phyloP scores from a whole-genome alignment of 92 coral and sea anemone genomes.

The Siderastrea siderea region DNA sequence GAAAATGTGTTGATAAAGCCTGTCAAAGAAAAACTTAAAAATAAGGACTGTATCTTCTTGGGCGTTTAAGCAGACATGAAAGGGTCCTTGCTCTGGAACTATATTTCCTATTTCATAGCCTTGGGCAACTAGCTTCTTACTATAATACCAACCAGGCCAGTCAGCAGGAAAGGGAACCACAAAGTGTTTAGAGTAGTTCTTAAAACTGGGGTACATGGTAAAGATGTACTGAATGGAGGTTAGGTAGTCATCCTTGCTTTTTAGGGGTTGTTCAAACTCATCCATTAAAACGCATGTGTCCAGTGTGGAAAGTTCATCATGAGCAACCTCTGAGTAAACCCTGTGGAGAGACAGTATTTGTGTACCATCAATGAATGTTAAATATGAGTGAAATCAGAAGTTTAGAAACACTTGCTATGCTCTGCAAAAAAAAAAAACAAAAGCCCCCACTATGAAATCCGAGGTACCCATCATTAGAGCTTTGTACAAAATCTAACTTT shows the following conservation, averaged over 20 bases:
- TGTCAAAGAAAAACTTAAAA: slow-evolving; percentile 38
- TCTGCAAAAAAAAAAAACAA: too few species aligned
- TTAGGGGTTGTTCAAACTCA: slow-evolving; percentile 55
- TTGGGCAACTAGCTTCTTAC: slow-evolving; percentile 49
- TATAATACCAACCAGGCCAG: slow-evolving; percentile 64
- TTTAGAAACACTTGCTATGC: too few species aligned
- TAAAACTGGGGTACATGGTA: neutral
- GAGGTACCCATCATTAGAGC: too few species aligned
- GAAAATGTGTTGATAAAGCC: slow-evolving; percentile 41
- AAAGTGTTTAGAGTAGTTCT: neutral
- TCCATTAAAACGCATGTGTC: slow-evolving; percentile 40
- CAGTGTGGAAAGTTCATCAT: slow-evolving; percentile 43
- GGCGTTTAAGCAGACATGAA: slow-evolving; percentile 49
- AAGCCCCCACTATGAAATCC: too few species aligned
- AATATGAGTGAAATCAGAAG: too few species aligned
- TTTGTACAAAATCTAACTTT: too few species aligned
- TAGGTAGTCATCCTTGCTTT: slow-evolving; percentile 41
- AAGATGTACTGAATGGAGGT: slow-evolving; percentile 12
- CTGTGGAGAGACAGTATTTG: neutral
- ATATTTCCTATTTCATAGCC: neutral
- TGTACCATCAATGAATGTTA: too few species aligned
- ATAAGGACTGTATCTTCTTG: slow-evolving; percentile 24
- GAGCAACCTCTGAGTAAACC: slow-evolving; percentile 31
- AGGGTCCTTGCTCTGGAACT: slow-evolving; percentile 51
- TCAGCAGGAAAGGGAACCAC: slow-evolving; percentile 59